A percentile compares a stretch with the other conserved stretches of the same genome.
Evolutionary conservation across 2,888 invertebrate species (phyloP).

Genomic region (Philereme vetulata): DNA sequence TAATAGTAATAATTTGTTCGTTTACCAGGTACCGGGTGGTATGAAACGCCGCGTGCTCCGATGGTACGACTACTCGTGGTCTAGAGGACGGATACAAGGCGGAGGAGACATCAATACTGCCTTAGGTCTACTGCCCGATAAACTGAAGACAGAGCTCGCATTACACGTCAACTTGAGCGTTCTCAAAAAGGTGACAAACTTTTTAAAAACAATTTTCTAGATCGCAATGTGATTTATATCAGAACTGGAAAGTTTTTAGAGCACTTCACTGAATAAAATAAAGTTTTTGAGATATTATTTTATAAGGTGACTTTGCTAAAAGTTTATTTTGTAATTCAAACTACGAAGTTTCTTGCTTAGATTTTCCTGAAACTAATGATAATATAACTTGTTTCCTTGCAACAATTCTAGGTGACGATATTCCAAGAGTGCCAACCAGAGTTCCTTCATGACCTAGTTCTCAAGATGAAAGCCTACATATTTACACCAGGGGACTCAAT

Average conservation of each 20-base stretch:
- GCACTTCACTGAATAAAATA: not conserved
- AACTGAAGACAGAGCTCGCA: conserved; percentile 97
- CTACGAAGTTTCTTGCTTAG: not conserved
- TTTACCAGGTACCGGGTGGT: conserved; percentile 91
- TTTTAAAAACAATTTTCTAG: conserved; percentile 13
- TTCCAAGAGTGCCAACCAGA: conserved; percentile 99
- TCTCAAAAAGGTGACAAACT: conserved; percentile 90
- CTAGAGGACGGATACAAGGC: conserved; percentile 96
- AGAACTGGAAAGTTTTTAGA: too few species aligned
- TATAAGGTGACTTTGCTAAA: not conserved
- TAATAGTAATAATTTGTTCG: too few species aligned
- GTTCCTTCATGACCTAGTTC: conserved; percentile 97
- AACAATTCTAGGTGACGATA: conserved; percentile 91
- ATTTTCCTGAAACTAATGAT: not conserved
- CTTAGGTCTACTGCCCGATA: conserved; percentile 95
- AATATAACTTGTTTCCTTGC: conserved; percentile 3
- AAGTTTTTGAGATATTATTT: not conserved
- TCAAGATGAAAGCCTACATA: conserved; percentile 99
- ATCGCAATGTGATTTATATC: not conserved
- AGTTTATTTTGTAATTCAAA: too few species aligned
- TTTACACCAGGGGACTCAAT: conserved; percentile 99
- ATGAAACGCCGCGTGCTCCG: conserved; percentile 97
- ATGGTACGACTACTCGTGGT: conserved; percentile 99
- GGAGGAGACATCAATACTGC: conserved; percentile 98
- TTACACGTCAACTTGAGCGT: conserved; percentile 97